phyloP scores from a whole-genome alignment of 2,888 invertebrate species.

The Bembecia ichneumoniformis region DNA sequence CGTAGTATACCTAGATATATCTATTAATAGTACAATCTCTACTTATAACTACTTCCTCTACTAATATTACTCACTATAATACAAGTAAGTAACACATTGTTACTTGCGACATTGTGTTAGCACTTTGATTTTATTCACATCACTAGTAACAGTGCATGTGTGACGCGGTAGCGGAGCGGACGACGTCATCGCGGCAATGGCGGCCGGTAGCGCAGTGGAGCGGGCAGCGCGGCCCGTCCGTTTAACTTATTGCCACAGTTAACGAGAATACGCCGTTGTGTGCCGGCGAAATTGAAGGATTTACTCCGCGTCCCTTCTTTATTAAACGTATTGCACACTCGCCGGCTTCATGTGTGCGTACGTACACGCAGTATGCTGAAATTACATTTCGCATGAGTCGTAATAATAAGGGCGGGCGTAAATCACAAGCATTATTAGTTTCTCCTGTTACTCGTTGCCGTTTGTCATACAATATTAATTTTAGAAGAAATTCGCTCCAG shows the following conservation, averaged over 20 bases:
- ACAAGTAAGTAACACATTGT: no score
- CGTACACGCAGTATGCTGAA: slow-evolving; percentile 61
- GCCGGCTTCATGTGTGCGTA: slow-evolving; percentile 39
- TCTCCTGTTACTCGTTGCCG: slow-evolving; percentile 57
- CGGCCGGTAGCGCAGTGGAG: slow-evolving; percentile 21
- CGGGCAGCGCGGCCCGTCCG: slow-evolving; percentile 38
- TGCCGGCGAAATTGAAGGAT: slow-evolving; percentile 72
- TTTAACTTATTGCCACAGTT: slow-evolving; percentile 73
- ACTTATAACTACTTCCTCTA: no score
- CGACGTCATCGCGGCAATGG: slow-evolving; percentile 13
- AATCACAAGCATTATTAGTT: slow-evolving; percentile 71
- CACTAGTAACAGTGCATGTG: neutral
- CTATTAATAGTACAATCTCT: no score
- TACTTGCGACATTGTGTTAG: neutral
- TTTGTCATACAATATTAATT: slow-evolving; percentile 63
- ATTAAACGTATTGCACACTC: slow-evolving; percentile 71
- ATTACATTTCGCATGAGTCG: slow-evolving; percentile 73
- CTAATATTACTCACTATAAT: no score
- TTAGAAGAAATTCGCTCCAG: slow-evolving; percentile 2
- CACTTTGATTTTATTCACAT: no score
- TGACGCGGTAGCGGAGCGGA: slow-evolving; percentile 17
- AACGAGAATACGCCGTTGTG: slow-evolving; percentile 72
- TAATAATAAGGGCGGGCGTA: slow-evolving; percentile 71
- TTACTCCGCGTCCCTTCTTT: slow-evolving; percentile 72
- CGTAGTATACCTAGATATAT: no score